phyloP scores from a whole-genome alignment of 2,888 invertebrate species.

The Mycalesis mineus region DNA sequence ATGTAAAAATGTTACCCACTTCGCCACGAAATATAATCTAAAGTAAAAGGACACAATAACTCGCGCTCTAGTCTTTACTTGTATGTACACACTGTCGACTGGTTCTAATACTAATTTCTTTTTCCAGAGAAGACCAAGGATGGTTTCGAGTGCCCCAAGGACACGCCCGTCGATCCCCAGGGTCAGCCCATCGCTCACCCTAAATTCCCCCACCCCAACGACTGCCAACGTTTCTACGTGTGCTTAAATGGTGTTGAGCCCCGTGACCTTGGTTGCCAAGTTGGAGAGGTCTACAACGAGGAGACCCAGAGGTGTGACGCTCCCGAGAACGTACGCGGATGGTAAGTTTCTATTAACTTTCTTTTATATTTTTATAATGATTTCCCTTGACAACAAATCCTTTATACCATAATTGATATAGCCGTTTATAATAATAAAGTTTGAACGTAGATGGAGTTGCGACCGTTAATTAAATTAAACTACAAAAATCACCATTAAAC shows the following conservation, averaged over 20 bases:
- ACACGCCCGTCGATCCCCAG: conserved; percentile 79
- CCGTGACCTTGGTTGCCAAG: conserved; percentile 90
- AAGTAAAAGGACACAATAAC: too few relatives aligned
- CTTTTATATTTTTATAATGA: too few relatives aligned
- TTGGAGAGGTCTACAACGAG: conserved; percentile 95
- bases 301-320: conserved; percentile 90
- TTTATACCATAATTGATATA: too few relatives aligned
- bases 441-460: too few relatives aligned
- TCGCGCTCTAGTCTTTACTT: too few relatives aligned
- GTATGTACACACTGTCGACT: too few relatives aligned
- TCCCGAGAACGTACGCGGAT: conserved; percentile 93
- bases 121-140: conserved; percentile 85
- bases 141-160: conserved; percentile 91
- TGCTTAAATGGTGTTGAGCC: conserved; percentile 91
- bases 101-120: neutral
- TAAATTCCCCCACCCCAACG: conserved; percentile 89
- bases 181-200: conserved; percentile 89
- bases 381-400: too few relatives aligned
- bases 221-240: conserved; percentile 95
- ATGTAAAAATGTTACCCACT: too few relatives aligned
- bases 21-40: too few relatives aligned
- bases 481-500: too few relatives aligned
- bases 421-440: too few relatives aligned
- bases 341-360: conserved; percentile 84
- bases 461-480: too few relatives aligned